Percentiles rank a stretch among this genome's conserved stretches.
Conservation (phyloP, 2,113 vertebrate genomes). For the Paraplagusia blochii region DNA sequence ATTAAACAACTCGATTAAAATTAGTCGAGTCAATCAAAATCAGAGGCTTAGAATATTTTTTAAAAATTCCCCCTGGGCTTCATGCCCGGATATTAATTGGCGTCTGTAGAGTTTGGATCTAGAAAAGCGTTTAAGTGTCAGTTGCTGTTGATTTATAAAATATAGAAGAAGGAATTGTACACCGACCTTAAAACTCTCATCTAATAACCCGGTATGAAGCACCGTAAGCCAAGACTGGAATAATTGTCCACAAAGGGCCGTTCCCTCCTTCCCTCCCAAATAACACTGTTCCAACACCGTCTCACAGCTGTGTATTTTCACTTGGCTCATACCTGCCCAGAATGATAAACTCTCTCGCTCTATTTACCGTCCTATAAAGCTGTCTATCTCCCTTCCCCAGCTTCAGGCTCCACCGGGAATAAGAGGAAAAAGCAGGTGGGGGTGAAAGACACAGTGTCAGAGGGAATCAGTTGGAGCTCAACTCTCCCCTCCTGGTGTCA, state of each 20-base stretch:
- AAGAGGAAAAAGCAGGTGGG: constrained; percentile 29
- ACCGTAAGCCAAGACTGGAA: constrained; percentile 18
- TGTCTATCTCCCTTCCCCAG: constrained; percentile 52
- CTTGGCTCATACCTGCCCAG: constrained; percentile 56
- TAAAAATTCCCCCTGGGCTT: no score
- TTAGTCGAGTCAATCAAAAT: constrained; percentile 2
- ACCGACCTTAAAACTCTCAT: constrained; percentile 50
- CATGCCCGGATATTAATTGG: no score
- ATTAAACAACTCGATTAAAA: constrained; percentile 10
- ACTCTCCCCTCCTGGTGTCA: constrained; percentile 26
- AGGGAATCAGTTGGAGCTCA: constrained; percentile 27
- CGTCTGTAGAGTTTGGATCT: no score
- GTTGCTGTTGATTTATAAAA: constrained; percentile 18
- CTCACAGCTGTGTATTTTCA: constrained; percentile 51
- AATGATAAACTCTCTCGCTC: constrained; percentile 58
- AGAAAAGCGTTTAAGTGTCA: no score
- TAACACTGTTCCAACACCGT: constrained; percentile 49
- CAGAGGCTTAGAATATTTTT: neutral
- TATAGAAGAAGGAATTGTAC: neutral
- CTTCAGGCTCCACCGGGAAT: constrained; percentile 30
- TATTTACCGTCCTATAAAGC: constrained; percentile 25
- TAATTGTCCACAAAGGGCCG: constrained; percentile 37
- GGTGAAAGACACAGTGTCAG: constrained; percentile 22
- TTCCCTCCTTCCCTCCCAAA: constrained; percentile 33
- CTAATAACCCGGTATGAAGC: constrained; percentile 39